Evolutionary conservation across 2,797 vertebrate genomes (phyloP), one percentile per base, ranked within the genome.

Genomic region (Hoplostethus atlanticus): DNA sequence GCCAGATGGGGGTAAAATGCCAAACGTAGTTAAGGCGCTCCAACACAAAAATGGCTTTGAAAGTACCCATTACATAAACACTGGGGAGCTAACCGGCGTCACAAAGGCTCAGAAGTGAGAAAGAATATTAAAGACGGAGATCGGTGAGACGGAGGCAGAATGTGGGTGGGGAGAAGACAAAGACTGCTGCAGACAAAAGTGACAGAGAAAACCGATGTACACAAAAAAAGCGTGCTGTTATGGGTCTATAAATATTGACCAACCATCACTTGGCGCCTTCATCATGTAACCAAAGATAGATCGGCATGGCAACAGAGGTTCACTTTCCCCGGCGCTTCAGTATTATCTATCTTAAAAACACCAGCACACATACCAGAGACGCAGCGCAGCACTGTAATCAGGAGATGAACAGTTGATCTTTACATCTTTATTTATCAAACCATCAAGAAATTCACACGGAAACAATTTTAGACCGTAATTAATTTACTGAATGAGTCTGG

Each of bases 201-300:
- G 73, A 76, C 61, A 47, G 48, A 53, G 31, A 12, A 48, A 65
- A 71, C 16, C 4, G 3, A 64, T 17, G 2, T 40, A 31, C 55
- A 68, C 60, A 71, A 76, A 59, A 81, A 62, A 81, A 71, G 34
- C 77, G 61, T 56, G 71, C 76, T 73, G 81, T 60, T 77, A 86
- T 61, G 48, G 72, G 71, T 87, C 86, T 87, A 89, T 90, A 89
- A 89, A 91, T 91, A 89, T 79, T 89, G 77, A 88, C 76, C 79
- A 82, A 77, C 76, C 77, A 67, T 84, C 74, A 70, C 73, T 67
- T 77, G 68, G 82, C 86, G 83, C 67, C 76, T 21, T 76, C 70
- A 46, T 76, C 47, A 28, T 73, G 68, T 73, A 80, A 81, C 84
- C 84, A 81, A 85, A 91, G 85, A 90, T 83, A 84, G 86, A 90